Evolutionary conservation across 2,888 invertebrate genomes (phyloP), one percentile per base, ranked within the genome.

Genomic region (Tetragnatha montana): DNA sequence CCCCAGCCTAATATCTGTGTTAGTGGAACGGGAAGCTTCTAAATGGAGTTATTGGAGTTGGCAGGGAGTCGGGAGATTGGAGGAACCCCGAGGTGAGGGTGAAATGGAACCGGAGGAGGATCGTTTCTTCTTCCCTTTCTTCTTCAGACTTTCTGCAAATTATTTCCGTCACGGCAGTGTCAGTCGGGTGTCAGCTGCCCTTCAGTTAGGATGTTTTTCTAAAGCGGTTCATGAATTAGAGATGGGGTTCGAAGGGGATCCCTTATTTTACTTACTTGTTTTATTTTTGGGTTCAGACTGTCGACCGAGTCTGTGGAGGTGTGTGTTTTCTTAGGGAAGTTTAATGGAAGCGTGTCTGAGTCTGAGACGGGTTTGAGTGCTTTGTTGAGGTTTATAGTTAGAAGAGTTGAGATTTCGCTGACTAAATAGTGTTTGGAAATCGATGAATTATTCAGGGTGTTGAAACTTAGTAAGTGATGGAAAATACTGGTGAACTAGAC

Each of bases 131-230:
- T 74, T 17, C 19, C 60, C n/a, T 60, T 21, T 22, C 81, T 21
- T 49, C 3, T 8, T 17, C 51, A 78, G 69, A 47, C 60, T 50
- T 86, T 74, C 47, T 51, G 74, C 80, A 80, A 86, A 86, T 86
- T 86, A 80, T 86, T 86, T 80, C 71, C 49, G 79, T 86, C 86
- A 86, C 86, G 86, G 68, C 60, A 86, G 21, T 73, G 86, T 80
- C 86, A 86, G 60, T 86, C 60, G 10, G 78, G 79, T 85, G 85
- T 50, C 79, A 85, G n/a, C 19, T 68, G 35, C 74, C 73, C 47
- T 60, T 84, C 73, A 73, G 35, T 80, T 21, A 6, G 50, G 60
- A 73, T 86, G 49, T 85, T 85, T 85, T 85, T 78, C 49, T 21
- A 47, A 21, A 74, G 73, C n/a, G 47, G 19, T 79, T 80, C 86